Evolutionary conservation across 30 jellyfish, hydroid and myxozoan genomes (phyloP).

Genomic region (Cassiopea xamachana): DNA sequence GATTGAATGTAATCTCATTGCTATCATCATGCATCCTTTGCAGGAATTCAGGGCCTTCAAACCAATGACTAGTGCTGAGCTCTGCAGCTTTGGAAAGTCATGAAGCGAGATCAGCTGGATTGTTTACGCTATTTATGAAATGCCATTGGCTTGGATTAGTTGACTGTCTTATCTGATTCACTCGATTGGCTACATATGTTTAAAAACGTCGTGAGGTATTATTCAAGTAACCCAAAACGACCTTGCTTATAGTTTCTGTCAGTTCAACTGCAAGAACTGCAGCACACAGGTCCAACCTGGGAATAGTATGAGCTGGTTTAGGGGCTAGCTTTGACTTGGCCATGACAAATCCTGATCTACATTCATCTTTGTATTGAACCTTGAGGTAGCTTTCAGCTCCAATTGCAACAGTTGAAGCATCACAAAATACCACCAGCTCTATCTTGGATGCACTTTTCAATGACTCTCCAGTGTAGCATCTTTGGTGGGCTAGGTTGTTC

Average conservation of each 20-base stretch:
- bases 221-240: conserved; percentile 42
- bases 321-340: conserved; percentile 66
- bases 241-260: conserved; percentile 23
- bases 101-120: conserved; percentile 64
- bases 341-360: conserved; percentile 46
- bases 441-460: conserved; percentile 26
- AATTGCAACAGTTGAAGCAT: conserved; percentile 26
- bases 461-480: conserved; percentile 39
- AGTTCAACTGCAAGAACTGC: conserved; percentile 60
- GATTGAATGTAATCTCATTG: neutral
- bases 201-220: conserved; percentile 47
- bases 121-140: conserved; percentile 38
- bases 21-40: neutral
- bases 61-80: conserved; percentile 41
- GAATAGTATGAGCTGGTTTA: conserved; percentile 38
- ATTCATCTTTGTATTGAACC: conserved; percentile 12
- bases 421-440: conserved; percentile 24
- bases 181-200: conserved; percentile 63
- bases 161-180: conserved; percentile 40
- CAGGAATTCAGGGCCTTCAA: conserved; percentile 55
- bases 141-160: conserved; percentile 54
- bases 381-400: conserved; percentile 49
- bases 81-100: conserved; percentile 43
- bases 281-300: conserved; percentile 70
- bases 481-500: conserved; percentile 31